Conservation (phyloP, 2,797 vertebrate genomes). For the Euphonia xanthogaster region DNA sequence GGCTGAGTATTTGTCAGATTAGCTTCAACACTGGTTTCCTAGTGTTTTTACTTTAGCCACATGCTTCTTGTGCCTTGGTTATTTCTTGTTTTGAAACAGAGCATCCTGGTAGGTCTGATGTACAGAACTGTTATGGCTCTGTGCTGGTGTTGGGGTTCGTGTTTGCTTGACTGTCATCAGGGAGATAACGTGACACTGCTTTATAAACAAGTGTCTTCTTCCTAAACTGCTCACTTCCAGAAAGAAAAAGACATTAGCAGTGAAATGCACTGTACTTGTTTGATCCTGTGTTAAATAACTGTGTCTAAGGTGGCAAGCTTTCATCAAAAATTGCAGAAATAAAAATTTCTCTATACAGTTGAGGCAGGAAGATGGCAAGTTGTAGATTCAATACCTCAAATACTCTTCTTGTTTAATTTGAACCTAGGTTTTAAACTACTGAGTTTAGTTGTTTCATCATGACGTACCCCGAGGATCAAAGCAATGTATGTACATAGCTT, state of each 20-base stretch:
- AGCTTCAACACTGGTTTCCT: not conserved
- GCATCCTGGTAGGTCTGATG: not conserved
- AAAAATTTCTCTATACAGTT: not conserved
- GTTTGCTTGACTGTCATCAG: not conserved
- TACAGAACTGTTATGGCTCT: not conserved
- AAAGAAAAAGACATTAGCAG: not conserved
- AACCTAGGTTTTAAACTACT: not conserved
- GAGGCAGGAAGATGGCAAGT: not conserved
- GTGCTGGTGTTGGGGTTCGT: not conserved
- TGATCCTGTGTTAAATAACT: not conserved
- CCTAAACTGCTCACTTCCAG: not conserved
- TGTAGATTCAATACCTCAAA: not conserved
- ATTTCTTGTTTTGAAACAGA: not conserved
- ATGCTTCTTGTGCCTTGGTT: not conserved
- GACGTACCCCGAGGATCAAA: not conserved
- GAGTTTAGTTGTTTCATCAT: not conserved
- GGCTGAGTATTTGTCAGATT: not conserved
- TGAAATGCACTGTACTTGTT: not conserved
- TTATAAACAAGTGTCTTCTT: not conserved
- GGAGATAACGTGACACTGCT: not conserved
- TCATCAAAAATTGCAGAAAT: not conserved
- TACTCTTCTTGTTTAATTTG: not conserved
- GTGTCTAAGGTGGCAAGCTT: not conserved
- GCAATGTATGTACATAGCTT: not conserved
- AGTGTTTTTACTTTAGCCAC: not conserved